These are phyloP conservation scores for Edolisoma coerulescens DNA, from an alignment of 2,113 vertebrate species.

Conservation along the genomic window DNA sequence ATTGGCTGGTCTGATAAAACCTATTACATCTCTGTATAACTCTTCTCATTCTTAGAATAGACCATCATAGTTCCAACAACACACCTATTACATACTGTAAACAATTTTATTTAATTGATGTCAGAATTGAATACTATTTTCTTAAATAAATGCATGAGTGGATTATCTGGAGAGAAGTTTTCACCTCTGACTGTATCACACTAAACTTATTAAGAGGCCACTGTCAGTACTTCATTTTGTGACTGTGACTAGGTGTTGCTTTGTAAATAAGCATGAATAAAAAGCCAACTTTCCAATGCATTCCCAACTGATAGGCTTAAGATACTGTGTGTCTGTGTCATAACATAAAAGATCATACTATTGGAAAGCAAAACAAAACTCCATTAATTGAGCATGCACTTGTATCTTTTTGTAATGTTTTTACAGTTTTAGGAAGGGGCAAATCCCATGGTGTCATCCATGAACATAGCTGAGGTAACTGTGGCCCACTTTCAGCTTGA, in stretches of 20 bases:
- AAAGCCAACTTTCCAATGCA: not conserved
- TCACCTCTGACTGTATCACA: not conserved
- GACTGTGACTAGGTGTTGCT: not conserved
- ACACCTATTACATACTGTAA: not conserved
- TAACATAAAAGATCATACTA: not conserved
- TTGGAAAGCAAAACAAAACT: not conserved
- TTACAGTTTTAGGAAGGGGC: not conserved
- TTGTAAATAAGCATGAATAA: not conserved
- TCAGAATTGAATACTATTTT: not conserved
- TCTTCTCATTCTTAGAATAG: not conserved
- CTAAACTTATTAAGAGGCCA: not conserved
- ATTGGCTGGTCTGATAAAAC: not conserved
- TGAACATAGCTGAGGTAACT: slow-evolving; percentile 13
- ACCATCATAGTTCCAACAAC: not conserved
- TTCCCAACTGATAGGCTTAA: not conserved
- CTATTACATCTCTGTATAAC: not conserved
- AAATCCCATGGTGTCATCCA: not conserved
- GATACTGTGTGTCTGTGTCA: not conserved
- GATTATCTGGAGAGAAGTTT: not conserved
- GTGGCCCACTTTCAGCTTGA: slow-evolving; percentile 40
- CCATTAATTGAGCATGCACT: not conserved
- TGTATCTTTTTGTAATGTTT: not conserved
- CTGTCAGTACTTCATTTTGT: not conserved
- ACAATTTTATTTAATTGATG: not conserved
- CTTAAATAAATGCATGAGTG: not conserved